Percentiles rank a stretch among this genome's conserved stretches.
phyloP scores from a whole-genome alignment of 1,140 invertebrate genomes.

The Neodiprion pinetum region DNA sequence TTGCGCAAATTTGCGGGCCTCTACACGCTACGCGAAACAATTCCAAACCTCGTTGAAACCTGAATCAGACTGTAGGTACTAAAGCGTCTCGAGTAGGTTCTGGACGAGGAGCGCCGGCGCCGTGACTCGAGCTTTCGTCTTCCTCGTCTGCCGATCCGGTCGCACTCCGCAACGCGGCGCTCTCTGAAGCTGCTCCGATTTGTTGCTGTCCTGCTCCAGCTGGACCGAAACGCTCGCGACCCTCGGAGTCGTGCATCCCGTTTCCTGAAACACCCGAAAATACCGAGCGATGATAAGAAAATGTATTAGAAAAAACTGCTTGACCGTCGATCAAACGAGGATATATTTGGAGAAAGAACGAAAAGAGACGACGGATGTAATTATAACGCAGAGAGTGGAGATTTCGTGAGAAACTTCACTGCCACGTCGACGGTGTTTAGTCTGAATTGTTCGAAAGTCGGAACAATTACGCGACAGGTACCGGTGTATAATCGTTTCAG shows the following conservation, averaged over 20 bases:
- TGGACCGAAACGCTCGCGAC: conserved; percentile 55
- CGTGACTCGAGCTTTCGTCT: conserved; percentile 53
- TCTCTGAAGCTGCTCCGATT: conserved; percentile 55
- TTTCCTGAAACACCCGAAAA: conserved; percentile 49
- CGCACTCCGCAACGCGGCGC: conserved; percentile 50
- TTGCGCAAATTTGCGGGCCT: too few species aligned
- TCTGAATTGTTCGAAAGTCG: too few species aligned
- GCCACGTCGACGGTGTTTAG: too few species aligned
- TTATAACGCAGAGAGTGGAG: not conserved
- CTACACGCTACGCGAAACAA: too few species aligned
- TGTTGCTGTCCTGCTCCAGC: conserved; percentile 59
- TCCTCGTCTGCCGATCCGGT: conserved; percentile 49
- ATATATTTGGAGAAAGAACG: not conserved
- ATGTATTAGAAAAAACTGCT: not conserved
- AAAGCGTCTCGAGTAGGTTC: conserved; percentile 57
- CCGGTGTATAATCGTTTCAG: too few species aligned
- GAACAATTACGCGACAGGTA: too few species aligned
- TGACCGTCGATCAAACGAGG: not conserved
- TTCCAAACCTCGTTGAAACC: too few species aligned
- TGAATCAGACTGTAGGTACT: conserved; percentile 23
- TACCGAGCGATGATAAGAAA: conserved; percentile 16
- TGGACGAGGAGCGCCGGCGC: conserved; percentile 53
- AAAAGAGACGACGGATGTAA: not conserved
- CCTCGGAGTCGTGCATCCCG: conserved; percentile 50
- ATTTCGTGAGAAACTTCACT: too few species aligned